phyloP scores from a whole-genome alignment of 2,888 invertebrate genomes.

The Cataglyphis livida region DNA sequence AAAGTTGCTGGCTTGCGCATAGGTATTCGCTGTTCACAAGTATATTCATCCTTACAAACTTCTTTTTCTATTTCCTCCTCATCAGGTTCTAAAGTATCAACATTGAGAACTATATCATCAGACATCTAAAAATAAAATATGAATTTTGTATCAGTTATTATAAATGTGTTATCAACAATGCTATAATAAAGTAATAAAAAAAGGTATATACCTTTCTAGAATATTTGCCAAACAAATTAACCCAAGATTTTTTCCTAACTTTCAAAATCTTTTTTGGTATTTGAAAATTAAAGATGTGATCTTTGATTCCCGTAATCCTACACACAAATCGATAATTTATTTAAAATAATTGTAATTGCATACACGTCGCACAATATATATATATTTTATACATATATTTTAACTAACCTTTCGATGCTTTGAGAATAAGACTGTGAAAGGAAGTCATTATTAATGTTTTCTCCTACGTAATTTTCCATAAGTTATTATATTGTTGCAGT shows the following conservation, averaged over 20 bases:
- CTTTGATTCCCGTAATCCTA: slow-evolving; percentile 45
- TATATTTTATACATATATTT: slow-evolving; percentile 33
- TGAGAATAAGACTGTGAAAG: slow-evolving; percentile 41
- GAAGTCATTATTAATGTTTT: slow-evolving; percentile 12
- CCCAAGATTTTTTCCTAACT: slow-evolving; percentile 71
- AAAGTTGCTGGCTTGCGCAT: slow-evolving; percentile 71
- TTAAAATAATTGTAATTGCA: slow-evolving; percentile 39
- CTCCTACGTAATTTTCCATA: slow-evolving; percentile 9
- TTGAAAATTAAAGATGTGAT: slow-evolving; percentile 24
- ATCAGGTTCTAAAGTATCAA: slow-evolving; percentile 61
- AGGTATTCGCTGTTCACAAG: slow-evolving; percentile 56
- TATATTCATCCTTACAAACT: not conserved
- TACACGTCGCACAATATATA: not conserved
- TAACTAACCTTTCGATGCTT: slow-evolving; percentile 68
- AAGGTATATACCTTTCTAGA: slow-evolving; percentile 63
- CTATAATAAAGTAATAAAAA: not conserved
- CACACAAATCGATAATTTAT: slow-evolving; percentile 17
- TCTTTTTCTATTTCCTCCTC: slow-evolving; percentile 17
- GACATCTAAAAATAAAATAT: slow-evolving; percentile 60
- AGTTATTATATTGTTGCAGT: not conserved
- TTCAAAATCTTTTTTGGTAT: slow-evolving; percentile 63
- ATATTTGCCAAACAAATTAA: slow-evolving; percentile 75
- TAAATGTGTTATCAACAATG: not conserved
- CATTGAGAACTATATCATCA: slow-evolving; percentile 63
- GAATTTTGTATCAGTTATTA: not conserved